phyloP scores from a whole-genome alignment of 2,113 vertebrate genomes.

The Centrocercus urophasianus region DNA sequence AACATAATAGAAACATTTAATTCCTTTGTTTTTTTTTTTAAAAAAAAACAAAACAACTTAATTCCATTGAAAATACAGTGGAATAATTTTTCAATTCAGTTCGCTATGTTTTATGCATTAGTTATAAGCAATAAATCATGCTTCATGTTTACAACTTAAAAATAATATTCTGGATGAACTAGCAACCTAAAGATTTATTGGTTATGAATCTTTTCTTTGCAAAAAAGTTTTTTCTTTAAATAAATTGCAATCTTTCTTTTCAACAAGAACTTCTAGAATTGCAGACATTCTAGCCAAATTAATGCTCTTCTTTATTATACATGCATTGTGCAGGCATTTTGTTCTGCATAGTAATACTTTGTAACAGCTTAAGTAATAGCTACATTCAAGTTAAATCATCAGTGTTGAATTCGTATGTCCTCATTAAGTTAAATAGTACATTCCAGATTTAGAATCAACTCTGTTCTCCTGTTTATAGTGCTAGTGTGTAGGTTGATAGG shows the following conservation, averaged over 20 bases:
- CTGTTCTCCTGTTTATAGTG: not conserved
- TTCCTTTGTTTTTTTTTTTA: not conserved
- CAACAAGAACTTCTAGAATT: not conserved
- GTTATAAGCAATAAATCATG: not conserved
- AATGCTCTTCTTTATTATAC: not conserved
- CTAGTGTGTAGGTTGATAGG: not conserved
- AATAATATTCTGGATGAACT: not conserved
- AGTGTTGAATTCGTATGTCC: not conserved
- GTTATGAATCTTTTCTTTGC: not conserved
- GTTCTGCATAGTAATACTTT: not conserved
- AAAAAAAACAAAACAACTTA: not conserved
- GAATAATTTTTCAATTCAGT: not conserved
- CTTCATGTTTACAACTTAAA: not conserved
- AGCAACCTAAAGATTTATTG: not conserved
- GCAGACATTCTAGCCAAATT: not conserved
- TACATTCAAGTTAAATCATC: not conserved
- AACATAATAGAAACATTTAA: not conserved
- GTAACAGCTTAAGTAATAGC: not conserved
- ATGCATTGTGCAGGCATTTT: not conserved
- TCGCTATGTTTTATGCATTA: constrained; percentile 1
- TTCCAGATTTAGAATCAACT: not conserved
- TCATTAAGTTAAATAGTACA: not conserved
- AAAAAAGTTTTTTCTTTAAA: not conserved
- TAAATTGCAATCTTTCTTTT: not conserved
- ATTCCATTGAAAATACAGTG: constrained; percentile 18